A percentile compares a stretch with the other conserved stretches of the same genome.
phyloP scores from a whole-genome alignment of 2,113 vertebrate genomes.

The Ailurus styani region DNA sequence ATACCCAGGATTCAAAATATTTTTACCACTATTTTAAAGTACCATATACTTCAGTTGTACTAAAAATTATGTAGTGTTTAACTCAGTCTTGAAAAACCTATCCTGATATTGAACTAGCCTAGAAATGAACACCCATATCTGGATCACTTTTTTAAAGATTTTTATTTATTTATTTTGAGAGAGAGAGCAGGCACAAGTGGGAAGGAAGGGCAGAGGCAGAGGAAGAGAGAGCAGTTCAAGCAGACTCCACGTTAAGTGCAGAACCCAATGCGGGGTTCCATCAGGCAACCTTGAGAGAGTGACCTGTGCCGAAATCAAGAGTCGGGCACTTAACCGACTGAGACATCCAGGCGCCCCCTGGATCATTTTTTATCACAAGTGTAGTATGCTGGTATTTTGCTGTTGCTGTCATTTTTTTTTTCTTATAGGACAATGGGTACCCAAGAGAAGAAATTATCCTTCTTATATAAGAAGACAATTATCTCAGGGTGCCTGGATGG shows the following conservation, averaged over 20 bases:
- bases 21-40: slow-evolving; percentile 31
- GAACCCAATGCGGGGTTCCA: background rate
- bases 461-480: slow-evolving; percentile 33
- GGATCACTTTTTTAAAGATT: background rate
- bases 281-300: background rate
- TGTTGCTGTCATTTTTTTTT: background rate
- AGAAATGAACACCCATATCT: slow-evolving; percentile 14
- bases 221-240: background rate
- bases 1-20: slow-evolving; percentile 21
- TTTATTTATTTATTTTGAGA: background rate
- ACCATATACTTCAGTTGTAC: background rate
- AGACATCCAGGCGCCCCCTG: background rate
- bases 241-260: background rate
- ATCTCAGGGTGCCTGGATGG: background rate
- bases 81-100: slow-evolving; percentile 41
- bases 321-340: background rate
- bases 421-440: background rate
- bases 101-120: slow-evolving; percentile 31
- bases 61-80: slow-evolving; percentile 19
- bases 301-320: background rate
- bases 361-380: slow-evolving; percentile 21
- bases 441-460: slow-evolving; percentile 29
- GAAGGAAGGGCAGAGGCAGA: background rate
- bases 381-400: background rate
- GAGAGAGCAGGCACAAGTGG: background rate